Percentiles rank a stretch among this genome's conserved stretches.
These are phyloP conservation scores for Patella depressa DNA, from an alignment of 2,888 invertebrate genomes.

Conservation along the genomic window DNA sequence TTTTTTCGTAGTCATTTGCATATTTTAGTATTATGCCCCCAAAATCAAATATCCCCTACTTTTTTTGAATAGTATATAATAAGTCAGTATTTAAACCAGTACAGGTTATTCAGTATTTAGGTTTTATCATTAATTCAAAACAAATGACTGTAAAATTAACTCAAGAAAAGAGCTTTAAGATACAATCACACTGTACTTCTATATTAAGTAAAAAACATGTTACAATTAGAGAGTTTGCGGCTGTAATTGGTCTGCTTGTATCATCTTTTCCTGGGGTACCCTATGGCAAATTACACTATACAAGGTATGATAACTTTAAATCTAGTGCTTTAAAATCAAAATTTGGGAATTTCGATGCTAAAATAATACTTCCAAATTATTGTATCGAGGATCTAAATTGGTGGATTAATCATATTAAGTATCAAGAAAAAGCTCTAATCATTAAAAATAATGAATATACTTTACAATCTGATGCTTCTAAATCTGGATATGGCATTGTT, in stretches of 20 bases:
- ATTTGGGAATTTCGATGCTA: slow-evolving; percentile 6
- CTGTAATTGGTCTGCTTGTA: slow-evolving; percentile 7
- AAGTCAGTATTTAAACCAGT: slow-evolving; percentile 8
- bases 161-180: slow-evolving; percentile 24
- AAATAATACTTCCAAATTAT: not conserved
- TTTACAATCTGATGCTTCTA: slow-evolving; percentile 10
- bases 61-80: no score
- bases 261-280: slow-evolving; percentile 6
- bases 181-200: not conserved
- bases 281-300: not conserved
- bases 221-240: slow-evolving; percentile 13
- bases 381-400: slow-evolving; percentile 6
- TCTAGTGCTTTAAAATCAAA: not conserved
- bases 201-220: not conserved
- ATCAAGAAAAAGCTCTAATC: slow-evolving; percentile 3
- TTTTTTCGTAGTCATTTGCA: no score
- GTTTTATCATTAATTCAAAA: slow-evolving; percentile 13
- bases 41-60: no score
- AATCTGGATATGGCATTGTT: not conserved
- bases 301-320: not conserved
- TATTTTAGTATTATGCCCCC: no score
- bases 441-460: not conserved
- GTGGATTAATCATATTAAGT: slow-evolving; percentile 14
- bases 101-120: slow-evolving; percentile 17
- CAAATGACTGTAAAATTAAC: slow-evolving; percentile 36